These are phyloP conservation scores for Montipora foliosa DNA, from an alignment of 64 coral and sea anemone species.

Conservation along the genomic window DNA sequence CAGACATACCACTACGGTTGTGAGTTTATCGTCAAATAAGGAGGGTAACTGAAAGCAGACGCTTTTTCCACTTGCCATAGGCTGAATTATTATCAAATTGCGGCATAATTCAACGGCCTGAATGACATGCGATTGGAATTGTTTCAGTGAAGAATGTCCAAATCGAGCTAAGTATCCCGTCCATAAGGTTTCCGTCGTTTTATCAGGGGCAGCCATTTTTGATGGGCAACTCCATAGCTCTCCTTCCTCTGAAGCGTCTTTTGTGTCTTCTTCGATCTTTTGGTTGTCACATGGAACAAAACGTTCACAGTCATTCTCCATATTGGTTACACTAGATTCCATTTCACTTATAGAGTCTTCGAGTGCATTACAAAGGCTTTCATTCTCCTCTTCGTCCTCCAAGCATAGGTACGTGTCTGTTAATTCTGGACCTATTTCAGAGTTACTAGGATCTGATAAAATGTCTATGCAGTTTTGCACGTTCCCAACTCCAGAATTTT, in stretches of 20 bases:
- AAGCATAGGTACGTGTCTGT: neutral
- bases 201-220: too few relatives aligned
- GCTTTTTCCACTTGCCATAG: constrained; percentile 56
- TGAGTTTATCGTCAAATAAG: constrained; percentile 32
- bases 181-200: neutral
- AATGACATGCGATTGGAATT: neutral
- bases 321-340: too few relatives aligned
- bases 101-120: neutral
- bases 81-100: constrained; percentile 22
- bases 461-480: neutral
- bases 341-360: neutral
- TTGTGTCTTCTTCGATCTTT: constrained; percentile 12
- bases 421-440: neutral
- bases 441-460: neutral
- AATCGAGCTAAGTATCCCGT: constrained; percentile 9
- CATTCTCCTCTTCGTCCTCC: neutral
- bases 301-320: too few relatives aligned
- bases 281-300: neutral
- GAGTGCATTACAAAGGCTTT: neutral
- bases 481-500: neutral
- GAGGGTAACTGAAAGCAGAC: constrained; percentile 60
- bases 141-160: neutral
- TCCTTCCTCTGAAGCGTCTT: neutral
- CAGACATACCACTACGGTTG: constrained; percentile 25
- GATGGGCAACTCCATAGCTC: too few relatives aligned